Conservation (phyloP, 2,797 vertebrate species). For the Bradypodion ventrale region DNA sequence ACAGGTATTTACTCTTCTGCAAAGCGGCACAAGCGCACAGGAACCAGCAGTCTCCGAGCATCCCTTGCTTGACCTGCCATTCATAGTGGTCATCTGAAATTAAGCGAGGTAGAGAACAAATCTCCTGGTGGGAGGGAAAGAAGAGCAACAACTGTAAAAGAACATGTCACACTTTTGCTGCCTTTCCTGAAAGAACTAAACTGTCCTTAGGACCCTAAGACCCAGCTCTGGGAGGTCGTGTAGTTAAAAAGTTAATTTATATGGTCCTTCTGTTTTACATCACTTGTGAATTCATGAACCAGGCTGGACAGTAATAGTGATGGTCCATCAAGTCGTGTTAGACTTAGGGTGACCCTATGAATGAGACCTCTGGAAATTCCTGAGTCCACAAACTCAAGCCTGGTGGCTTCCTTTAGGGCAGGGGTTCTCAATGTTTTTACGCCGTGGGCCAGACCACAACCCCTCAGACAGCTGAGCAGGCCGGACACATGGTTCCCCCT, state of each 20-base stretch:
- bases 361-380: too few species aligned
- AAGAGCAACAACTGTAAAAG: slow-evolving; percentile 5
- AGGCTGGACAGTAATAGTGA: too few species aligned
- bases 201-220: too few species aligned
- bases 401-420: too few species aligned
- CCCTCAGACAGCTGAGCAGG: too few species aligned
- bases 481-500: too few species aligned
- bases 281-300: neutral
- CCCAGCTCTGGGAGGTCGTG: neutral
- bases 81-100: slow-evolving; percentile 79
- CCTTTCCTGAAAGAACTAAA: too few species aligned
- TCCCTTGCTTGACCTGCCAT: slow-evolving; percentile 89
- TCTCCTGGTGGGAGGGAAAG: slow-evolving; percentile 79
- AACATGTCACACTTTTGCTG: neutral
- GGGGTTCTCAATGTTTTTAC: too few species aligned
- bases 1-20: slow-evolving; percentile 83
- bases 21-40: slow-evolving; percentile 91
- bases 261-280: neutral
- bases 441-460: too few species aligned
- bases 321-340: too few species aligned
- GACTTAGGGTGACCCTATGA: too few species aligned
- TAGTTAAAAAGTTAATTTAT: neutral
- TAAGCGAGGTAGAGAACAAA: slow-evolving; percentile 83
- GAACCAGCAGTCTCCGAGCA: slow-evolving; percentile 97
- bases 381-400: too few species aligned